Conservation (phyloP, 1,140 invertebrate species). For the Rhopalosiphum padi region DNA sequence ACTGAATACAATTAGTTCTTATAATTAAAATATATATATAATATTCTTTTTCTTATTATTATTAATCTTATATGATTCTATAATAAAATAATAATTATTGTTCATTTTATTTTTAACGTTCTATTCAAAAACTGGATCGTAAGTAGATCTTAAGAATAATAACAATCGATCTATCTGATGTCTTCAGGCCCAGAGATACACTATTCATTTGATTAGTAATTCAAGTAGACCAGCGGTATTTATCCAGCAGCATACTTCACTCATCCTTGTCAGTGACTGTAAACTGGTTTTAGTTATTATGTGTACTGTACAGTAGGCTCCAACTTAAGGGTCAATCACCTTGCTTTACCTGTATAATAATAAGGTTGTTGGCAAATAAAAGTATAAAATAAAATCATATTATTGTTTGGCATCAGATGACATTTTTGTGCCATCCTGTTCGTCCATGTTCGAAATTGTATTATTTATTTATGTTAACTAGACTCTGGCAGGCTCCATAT, state of each 20-base stretch:
- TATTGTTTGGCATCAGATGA: conserved; percentile 33
- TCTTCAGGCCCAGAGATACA: background rate
- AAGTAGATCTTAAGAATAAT: conserved; percentile 23
- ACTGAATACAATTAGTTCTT: no score
- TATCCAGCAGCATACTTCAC: conserved; percentile 40
- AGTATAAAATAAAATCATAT: conserved; percentile 17
- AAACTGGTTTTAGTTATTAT: conserved; percentile 57
- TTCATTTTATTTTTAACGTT: conserved; percentile 30
- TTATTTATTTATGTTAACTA: conserved; percentile 22
- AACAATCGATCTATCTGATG: conserved; percentile 13
- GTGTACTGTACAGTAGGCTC: conserved; percentile 2
- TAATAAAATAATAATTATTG: background rate
- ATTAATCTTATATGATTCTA: background rate
- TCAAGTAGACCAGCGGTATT: conserved; percentile 23
- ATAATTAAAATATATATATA: no score
- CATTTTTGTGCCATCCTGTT: background rate
- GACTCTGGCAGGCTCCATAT: background rate
- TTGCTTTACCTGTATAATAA: conserved; percentile 47
- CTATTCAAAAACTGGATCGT: conserved; percentile 34
- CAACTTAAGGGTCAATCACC: conserved; percentile 46
- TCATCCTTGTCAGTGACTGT: conserved; percentile 31
- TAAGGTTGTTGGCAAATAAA: conserved; percentile 52
- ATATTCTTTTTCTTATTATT: no score
- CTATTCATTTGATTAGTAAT: conserved; percentile 51
- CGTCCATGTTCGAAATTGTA: background rate